Conservation (phyloP, 1,140 invertebrate genomes). For the Lasioglossum albipes region DNA sequence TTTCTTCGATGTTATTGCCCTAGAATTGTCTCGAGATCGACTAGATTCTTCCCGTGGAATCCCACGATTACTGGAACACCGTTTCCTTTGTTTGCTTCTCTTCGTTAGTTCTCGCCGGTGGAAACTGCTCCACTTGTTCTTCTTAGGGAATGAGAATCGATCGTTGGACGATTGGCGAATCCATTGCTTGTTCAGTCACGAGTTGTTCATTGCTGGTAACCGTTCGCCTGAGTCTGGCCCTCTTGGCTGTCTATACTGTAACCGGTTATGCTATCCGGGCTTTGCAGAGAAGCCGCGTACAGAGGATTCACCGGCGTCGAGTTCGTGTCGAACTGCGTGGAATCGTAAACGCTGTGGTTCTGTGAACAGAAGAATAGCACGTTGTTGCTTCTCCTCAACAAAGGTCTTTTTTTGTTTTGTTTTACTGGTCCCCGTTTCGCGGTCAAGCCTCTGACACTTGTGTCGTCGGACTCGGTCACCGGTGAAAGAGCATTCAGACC, state of each 20-base stretch:
- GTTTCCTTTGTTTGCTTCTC: neutral
- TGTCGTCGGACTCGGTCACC: no score
- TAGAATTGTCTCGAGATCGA: constrained; percentile 45
- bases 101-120: no score
- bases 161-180: constrained; percentile 28
- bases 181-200: neutral
- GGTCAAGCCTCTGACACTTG: no score
- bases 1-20: constrained; percentile 39
- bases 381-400: constrained; percentile 55
- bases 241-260: constrained; percentile 81
- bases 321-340: constrained; percentile 87
- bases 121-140: neutral
- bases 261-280: constrained; percentile 87
- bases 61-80: neutral
- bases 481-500: no score
- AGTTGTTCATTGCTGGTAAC: constrained; percentile 75
- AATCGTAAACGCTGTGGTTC: constrained; percentile 89
- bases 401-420: neutral
- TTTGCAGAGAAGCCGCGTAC: constrained; percentile 87
- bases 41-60: constrained; percentile 55
- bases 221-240: constrained; percentile 73
- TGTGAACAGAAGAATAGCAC: constrained; percentile 79
- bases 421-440: neutral
- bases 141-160: constrained; percentile 23
- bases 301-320: constrained; percentile 85